These are phyloP conservation scores for Catostylus mosaicus DNA, from an alignment of 30 jellyfish, hydroid and myxozoan genomes.

Conservation along the genomic window DNA sequence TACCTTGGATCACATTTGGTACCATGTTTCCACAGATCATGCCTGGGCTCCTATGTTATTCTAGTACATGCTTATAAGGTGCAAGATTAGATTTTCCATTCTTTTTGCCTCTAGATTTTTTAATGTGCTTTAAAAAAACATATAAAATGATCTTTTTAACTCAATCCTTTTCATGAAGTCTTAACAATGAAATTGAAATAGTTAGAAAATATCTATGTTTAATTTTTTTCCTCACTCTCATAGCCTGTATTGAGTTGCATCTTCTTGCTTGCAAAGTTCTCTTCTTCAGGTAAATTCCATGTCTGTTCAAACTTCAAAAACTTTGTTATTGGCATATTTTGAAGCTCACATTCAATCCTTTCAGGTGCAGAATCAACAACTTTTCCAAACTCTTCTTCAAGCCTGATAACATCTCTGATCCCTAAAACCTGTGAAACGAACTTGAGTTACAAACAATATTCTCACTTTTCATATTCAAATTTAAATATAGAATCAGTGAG, in stretches of 20 bases:
- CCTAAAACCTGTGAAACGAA: conserved; percentile 49
- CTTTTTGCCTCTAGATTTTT: no score
- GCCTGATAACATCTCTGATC: conserved; percentile 54
- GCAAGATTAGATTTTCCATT: no score
- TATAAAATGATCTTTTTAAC: background rate
- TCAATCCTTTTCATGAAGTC: background rate
- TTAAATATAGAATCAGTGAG: no score
- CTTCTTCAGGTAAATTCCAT: conserved; percentile 32
- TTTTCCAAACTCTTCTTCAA: conserved; percentile 60
- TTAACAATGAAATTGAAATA: background rate
- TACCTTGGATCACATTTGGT: no score
- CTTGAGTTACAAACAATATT: no score
- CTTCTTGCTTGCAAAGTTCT: conserved; percentile 1
- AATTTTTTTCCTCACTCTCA: conserved; percentile 68
- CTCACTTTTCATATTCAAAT: no score
- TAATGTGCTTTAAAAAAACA: no score
- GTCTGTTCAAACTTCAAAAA: conserved; percentile 29
- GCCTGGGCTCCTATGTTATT: no score
- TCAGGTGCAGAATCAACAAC: conserved; percentile 67
- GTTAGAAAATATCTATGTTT: no score
- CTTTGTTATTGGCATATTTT: conserved; percentile 62
- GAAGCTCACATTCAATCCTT: conserved; percentile 71
- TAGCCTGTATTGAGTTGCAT: conserved; percentile 42
- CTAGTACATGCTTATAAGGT: no score
- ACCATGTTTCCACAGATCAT: no score